Evolutionary conservation across 2,888 invertebrate genomes (phyloP), one percentile per base, ranked within the genome.

Genomic region (Eumerus sabulonum): DNA sequence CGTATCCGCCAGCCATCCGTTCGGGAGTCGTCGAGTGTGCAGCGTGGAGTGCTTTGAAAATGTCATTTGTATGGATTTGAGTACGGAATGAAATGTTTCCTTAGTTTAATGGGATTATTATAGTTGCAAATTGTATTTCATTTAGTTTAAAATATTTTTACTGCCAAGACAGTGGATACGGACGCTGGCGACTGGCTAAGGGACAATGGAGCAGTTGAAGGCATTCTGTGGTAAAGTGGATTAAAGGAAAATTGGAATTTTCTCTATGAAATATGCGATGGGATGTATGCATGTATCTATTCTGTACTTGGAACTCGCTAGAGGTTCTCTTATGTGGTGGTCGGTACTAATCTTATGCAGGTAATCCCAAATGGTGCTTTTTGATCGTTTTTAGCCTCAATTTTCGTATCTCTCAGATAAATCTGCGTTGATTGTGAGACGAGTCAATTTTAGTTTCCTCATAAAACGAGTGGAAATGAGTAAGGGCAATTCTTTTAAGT

Each of bases 91-190:
- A 76, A 82, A 82, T 74, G 68, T 77, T 82, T 81, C 77, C 74
- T 76, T 64, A 77, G 62, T 82, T 77, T 82, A 82, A 82, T 82
- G 82, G 82, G 82, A 77, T 82, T 82, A 82, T 82, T 82, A 82
- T 82, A 82, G 82, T 82, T 81, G 82, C 82, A 82, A 82, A 82
- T 82, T 82, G 82, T 77, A 82, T 82, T 77, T 82, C 82, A 82
- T 82, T 82, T 77, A 77, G 82, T 71, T 62, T 74, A 73, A 79
- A 79, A 74, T 70, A 77, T 73, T 79, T 77, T 79, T 71, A 66
- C 51, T 70, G 38, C 72, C 38, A 13, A 54, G 9, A 36, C 36
- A 40, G 13, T 9, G 40, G n/a, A n/a, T n/a, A n/a, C n/a, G n/a
- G n/a, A n/a, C 36, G 36, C 12, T 27, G 38, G 9, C 17, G n/a